Percentiles rank a stretch among this genome's conserved stretches.
These are phyloP conservation scores for Rugalucina vietnamica DNA, from an alignment of 2,888 invertebrate species.

Conservation along the genomic window DNA sequence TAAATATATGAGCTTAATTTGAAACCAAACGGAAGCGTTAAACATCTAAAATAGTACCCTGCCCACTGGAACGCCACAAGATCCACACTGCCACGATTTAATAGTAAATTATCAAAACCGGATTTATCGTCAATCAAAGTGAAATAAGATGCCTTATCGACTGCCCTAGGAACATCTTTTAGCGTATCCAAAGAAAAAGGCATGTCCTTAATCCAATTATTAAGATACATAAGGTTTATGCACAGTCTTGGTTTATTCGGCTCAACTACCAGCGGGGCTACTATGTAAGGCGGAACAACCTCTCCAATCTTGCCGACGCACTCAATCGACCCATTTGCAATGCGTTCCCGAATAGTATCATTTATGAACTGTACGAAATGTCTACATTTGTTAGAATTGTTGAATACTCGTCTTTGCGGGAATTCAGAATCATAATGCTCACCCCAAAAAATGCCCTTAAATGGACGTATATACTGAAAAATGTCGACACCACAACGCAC, in stretches of 20 bases:
- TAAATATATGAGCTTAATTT: not conserved
- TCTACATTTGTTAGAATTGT: not conserved
- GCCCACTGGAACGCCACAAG: not conserved
- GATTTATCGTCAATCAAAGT: not conserved
- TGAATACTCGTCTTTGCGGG: not conserved
- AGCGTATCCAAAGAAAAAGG: not conserved
- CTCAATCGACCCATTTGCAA: not conserved
- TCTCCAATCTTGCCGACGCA: not conserved
- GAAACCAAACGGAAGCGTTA: not conserved
- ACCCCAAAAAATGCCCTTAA: not conserved
- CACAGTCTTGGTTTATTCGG: not conserved
- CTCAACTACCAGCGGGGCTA: not conserved
- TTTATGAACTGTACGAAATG: constrained; percentile 23
- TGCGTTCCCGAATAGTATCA: not conserved
- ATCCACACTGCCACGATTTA: not conserved
- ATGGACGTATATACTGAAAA: not conserved
- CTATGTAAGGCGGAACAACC: not conserved
- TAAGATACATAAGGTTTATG: not conserved
- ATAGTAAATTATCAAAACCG: not conserved
- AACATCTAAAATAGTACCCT: not conserved
- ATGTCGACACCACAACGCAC: not conserved
- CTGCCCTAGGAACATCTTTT: not conserved
- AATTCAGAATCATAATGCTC: not conserved
- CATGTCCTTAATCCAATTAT: not conserved
- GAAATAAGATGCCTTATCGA: not conserved